Percentiles rank a stretch among this genome's conserved stretches.
Evolutionary conservation across 2,113 vertebrate species (phyloP).

Genomic region (Morone saxatilis): DNA sequence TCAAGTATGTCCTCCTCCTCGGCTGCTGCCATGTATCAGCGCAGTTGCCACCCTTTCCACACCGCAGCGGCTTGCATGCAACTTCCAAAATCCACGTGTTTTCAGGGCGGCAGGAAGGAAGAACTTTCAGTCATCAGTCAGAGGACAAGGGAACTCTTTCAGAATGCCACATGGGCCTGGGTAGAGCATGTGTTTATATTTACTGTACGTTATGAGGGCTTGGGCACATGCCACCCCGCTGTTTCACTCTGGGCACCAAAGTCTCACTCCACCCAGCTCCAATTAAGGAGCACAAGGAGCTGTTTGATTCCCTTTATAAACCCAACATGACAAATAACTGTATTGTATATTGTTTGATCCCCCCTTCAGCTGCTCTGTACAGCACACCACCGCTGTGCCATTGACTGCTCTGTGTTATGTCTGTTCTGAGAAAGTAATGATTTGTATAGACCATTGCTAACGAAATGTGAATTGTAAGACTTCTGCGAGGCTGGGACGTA

Average conservation of each 20-base stretch:
- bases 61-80: constrained; percentile 16
- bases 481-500: constrained; percentile 39
- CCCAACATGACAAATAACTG: constrained; percentile 73
- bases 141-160: constrained; percentile 78
- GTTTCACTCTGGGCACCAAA: constrained; percentile 69
- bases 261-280: constrained; percentile 73
- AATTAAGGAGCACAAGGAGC: constrained; percentile 82
- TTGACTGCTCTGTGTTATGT: constrained; percentile 74
- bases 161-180: constrained; percentile 54
- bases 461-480: constrained; percentile 59
- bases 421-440: constrained; percentile 63
- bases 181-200: constrained; percentile 83
- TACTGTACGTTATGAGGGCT: constrained; percentile 76
- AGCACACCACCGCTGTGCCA: constrained; percentile 51
- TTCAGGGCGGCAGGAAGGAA: constrained; percentile 58
- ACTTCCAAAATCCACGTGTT: constrained; percentile 49
- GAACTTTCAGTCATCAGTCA: constrained; percentile 41
- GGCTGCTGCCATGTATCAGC: constrained; percentile 55
- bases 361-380: constrained; percentile 34
- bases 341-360: constrained; percentile 67
- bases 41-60: neutral
- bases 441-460: constrained; percentile 62
- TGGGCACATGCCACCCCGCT: constrained; percentile 69
- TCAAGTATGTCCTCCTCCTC: constrained; percentile 19
- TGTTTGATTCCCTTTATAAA: constrained; percentile 78